Base-by-base conservation (phyloP, 2,888 invertebrate species). In the Drosophila merina region DNA sequence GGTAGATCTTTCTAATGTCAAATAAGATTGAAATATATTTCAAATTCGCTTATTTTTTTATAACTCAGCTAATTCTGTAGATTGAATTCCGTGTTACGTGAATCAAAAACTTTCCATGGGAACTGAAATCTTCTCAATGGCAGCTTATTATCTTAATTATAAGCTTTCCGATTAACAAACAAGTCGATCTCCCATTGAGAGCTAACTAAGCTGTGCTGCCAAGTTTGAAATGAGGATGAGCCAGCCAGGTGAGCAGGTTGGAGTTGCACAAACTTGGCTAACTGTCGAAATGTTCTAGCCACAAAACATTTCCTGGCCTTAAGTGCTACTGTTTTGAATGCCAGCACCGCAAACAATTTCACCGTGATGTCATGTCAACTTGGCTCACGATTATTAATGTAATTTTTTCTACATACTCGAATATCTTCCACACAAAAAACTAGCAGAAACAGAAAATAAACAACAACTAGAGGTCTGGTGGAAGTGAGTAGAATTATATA, bases 141-240 rank as follows among this genome's bases (percentile, higher is more conserved):
- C 64, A 71, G 67, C 75, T 66, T 66, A 81, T 77, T 82, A 77
- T 57, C 64, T 77, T 76, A 79, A 82, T 77, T 77, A 77, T 76
- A 82, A 74, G 76, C 57, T 57, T 38, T 63, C 52, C 38, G 74
- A 74, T 79, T 77, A 77, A 74, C 77, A 79, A 63, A 75, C 75
- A 79, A 55, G 71, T 71, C 70, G 49, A 60, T 57, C 48, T 57
- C 26, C 63, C 57, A 54, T 48, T 72, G 55, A 44, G 28, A 69
- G 2, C 28, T 38, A 36, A 36, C 31, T 42, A 36, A n/a, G 36
- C 36, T 36, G 10, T 9, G 25, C 44, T 20, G 25, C 20, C 10
- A 25, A 44, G 4, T 20, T 44, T 44, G 44, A 44, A 44, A 25
- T 25, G 20, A 14, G 44, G 42, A 42, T 42, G 20, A 42, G 42